Conservation (phyloP, 2,888 invertebrate genomes). For the Heliconius cydno region DNA sequence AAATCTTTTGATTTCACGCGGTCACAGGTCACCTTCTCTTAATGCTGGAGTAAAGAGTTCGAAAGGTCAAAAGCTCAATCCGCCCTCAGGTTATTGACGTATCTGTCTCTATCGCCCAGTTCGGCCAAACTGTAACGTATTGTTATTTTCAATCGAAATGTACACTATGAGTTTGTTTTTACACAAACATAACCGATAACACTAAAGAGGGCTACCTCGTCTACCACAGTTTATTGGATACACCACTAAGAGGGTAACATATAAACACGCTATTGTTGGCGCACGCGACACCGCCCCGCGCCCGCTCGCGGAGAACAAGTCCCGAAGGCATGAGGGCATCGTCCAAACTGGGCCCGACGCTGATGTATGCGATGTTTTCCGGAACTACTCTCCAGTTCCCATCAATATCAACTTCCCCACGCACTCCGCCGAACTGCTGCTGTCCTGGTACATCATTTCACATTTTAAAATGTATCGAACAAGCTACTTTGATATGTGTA, state of each 20-base stretch:
- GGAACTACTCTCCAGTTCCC: constrained; percentile 14
- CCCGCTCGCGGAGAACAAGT: neutral
- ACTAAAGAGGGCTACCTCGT: too few relatives aligned
- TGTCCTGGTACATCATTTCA: constrained; percentile 4
- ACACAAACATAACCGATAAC: neutral
- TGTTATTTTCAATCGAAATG: neutral
- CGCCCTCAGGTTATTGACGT: neutral
- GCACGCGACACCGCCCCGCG: neutral
- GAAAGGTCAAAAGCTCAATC: constrained; percentile 20
- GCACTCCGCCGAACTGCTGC: neutral
- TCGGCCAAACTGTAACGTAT: neutral
- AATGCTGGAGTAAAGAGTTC: neutral
- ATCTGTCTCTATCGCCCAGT: neutral
- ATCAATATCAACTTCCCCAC: constrained; percentile 25
- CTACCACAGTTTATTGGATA: too few relatives aligned
- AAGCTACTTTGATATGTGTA: constrained; percentile 13
- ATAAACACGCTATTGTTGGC: neutral
- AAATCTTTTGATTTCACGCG: neutral
- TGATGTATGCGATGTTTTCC: constrained; percentile 27
- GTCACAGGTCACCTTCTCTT: neutral
- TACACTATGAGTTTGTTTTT: neutral
- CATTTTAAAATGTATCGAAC: constrained; percentile 12
- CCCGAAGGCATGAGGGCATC: neutral
- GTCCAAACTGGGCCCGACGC: constrained; percentile 23
- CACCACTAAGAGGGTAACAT: neutral